phyloP scores from a whole-genome alignment of 2,797 vertebrate species.

The Tokudaia tokunoshimensis region DNA sequence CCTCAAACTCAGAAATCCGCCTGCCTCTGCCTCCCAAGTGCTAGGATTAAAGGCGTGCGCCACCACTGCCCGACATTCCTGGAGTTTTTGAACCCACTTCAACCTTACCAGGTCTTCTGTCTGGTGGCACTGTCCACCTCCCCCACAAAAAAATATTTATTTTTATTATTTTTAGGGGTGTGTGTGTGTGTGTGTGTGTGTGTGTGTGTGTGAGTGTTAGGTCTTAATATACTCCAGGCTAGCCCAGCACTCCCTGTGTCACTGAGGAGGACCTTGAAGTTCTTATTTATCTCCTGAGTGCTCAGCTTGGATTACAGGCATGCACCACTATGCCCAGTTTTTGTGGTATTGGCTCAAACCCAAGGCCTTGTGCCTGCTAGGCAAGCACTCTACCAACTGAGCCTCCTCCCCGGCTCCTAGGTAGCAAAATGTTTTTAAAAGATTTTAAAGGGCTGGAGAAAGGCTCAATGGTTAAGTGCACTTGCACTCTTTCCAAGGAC shows the following conservation, averaged over 20 bases:
- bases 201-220: too few relatives aligned
- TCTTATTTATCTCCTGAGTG: background rate
- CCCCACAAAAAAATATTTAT: background rate
- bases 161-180: background rate
- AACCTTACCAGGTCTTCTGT: background rate
- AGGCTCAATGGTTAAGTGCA: background rate
- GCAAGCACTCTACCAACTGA: background rate
- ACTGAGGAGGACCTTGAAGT: background rate
- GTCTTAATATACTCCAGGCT: background rate
- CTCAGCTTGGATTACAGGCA: background rate
- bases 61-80: too few relatives aligned
- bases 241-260: background rate
- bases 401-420: background rate
- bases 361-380: background rate
- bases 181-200: background rate
- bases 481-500: background rate
- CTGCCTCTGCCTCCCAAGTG: too few relatives aligned
- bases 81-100: background rate
- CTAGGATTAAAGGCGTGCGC: too few relatives aligned
- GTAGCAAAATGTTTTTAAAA: background rate
- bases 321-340: background rate
- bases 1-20: too few relatives aligned
- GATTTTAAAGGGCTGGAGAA: background rate
- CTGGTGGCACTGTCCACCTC: background rate
- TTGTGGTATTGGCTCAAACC: background rate